Conservation (phyloP, 2,888 invertebrate species). For the Linyphia triangularis region DNA sequence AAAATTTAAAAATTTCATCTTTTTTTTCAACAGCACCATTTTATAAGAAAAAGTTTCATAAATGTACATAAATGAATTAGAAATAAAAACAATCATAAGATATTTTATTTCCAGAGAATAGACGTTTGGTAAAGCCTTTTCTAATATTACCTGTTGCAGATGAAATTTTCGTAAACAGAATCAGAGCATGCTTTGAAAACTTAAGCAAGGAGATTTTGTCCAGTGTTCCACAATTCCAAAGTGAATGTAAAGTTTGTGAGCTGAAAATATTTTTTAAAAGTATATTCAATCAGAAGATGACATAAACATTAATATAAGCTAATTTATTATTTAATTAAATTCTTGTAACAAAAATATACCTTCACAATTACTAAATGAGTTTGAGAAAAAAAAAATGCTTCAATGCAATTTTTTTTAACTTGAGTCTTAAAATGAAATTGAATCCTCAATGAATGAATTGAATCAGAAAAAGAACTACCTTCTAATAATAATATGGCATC, state of each 20-base stretch:
- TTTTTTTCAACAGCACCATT: not conserved
- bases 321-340: not conserved
- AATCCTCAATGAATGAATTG: no score
- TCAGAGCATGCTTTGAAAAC: slow-evolving; percentile 26
- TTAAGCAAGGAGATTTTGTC: slow-evolving; percentile 18
- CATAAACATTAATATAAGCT: not conserved
- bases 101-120: no score
- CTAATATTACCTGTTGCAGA: not conserved
- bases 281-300: no score
- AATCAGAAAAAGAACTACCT: no score
- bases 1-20: no score
- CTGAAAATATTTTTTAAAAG: no score
- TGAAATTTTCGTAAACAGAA: not conserved
- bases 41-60: not conserved
- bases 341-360: not conserved
- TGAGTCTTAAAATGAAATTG: no score
- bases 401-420: not conserved
- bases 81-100: not conserved
- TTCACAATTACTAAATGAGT: not conserved
- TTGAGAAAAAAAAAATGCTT: not conserved
- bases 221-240: slow-evolving; percentile 33
- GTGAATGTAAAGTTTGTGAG: slow-evolving; percentile 6
- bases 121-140: no score
- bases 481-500: no score
- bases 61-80: not conserved